Percentiles rank a stretch among this genome's conserved stretches.
phyloP scores from a whole-genome alignment of 2,888 invertebrate species.

The Lithophane leautieri region DNA sequence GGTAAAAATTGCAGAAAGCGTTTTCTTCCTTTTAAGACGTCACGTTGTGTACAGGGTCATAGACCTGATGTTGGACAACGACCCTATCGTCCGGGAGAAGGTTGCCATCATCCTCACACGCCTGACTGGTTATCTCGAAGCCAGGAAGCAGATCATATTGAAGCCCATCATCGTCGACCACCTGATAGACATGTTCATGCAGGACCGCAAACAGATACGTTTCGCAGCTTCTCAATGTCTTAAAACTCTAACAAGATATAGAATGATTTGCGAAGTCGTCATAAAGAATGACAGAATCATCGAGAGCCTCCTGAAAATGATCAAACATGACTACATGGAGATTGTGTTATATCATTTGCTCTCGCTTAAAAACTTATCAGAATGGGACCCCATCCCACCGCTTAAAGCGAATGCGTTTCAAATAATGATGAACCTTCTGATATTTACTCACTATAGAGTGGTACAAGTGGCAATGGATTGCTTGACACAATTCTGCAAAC shows the following conservation, averaged over 20 bases:
- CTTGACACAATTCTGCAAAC: conserved; percentile 83
- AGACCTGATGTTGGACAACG: conserved; percentile 77
- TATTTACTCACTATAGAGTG: conserved; percentile 74
- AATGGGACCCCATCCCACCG: conserved; percentile 79
- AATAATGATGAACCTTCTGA: conserved; percentile 77
- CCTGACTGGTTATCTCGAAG: conserved; percentile 78
- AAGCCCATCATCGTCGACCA: conserved; percentile 76
- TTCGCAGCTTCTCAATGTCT: conserved; percentile 82
- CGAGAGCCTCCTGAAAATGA: conserved; percentile 81
- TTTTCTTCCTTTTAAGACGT: conserved; percentile 79
- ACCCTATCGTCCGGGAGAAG: conserved; percentile 84
- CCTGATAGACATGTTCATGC: conserved; percentile 78
- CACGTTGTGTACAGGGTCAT: conserved; percentile 82
- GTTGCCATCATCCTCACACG: conserved; percentile 79
- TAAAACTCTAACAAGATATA: conserved; percentile 75
- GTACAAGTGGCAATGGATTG: conserved; percentile 81
- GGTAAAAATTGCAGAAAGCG: conserved; percentile 85
- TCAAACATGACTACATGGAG: conserved; percentile 81
- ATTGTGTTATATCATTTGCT: conserved; percentile 81
- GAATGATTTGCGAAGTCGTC: conserved; percentile 77
- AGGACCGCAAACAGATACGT: conserved; percentile 83
- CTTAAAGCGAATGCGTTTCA: conserved; percentile 83
- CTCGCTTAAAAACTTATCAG: conserved; percentile 77
- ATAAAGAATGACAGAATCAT: conserved; percentile 75
- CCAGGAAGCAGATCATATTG: conserved; percentile 77